These are phyloP conservation scores for Dromaius novaehollandiae DNA, from an alignment of 2,113 vertebrate genomes.

Conservation along the genomic window DNA sequence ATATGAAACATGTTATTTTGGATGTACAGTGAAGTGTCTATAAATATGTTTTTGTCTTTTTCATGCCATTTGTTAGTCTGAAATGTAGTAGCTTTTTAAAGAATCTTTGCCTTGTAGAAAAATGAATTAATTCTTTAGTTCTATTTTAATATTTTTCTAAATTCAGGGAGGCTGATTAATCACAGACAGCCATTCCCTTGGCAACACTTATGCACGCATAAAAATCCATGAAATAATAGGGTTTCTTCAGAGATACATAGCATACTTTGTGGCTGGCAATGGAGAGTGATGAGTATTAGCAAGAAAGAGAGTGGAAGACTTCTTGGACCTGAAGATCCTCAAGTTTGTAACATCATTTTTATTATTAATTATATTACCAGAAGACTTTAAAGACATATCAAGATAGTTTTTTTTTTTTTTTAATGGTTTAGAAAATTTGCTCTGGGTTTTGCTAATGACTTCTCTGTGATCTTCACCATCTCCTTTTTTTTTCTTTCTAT, in stretches of 20 bases:
- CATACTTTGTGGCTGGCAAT: too few relatives aligned
- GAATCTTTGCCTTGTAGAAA: background rate
- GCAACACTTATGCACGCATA: background rate
- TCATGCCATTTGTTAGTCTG: background rate
- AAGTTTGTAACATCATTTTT: background rate
- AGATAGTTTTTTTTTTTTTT: background rate
- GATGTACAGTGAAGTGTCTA: background rate
- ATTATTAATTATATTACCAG: background rate
- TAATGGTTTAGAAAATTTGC: background rate
- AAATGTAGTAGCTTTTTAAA: background rate
- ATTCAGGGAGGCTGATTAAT: background rate
- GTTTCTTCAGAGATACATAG: background rate
- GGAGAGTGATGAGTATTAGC: too few relatives aligned
- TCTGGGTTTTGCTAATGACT: background rate
- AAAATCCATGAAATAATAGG: background rate
- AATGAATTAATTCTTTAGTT: background rate
- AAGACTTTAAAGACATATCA: background rate
- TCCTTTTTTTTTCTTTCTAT: background rate
- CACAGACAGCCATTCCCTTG: background rate
- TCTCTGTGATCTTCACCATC: background rate
- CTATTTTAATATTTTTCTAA: background rate
- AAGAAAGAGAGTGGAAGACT: background rate
- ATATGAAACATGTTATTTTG: background rate
- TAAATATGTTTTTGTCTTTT: background rate
- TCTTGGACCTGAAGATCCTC: background rate